Base-by-base conservation (phyloP, 2,888 invertebrate species). In the Conops quadrifasciatus region DNA sequence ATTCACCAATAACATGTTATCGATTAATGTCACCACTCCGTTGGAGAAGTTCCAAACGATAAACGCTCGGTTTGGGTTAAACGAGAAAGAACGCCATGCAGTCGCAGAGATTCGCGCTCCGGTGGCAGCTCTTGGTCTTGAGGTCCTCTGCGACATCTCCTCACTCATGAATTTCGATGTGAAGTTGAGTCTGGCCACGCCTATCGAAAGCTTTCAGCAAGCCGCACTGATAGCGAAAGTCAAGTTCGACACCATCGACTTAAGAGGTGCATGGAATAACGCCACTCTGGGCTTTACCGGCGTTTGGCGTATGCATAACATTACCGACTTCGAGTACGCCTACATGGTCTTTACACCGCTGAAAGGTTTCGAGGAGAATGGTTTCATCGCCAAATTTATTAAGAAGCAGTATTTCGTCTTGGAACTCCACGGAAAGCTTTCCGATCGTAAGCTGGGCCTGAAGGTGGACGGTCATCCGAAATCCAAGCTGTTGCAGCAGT, bases 271-370 rank as follows among this genome's bases (percentile, higher is more conserved):
- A 24, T 94, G 93, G 90, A 93, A 94, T 76, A 89, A 88, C 64
- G 88, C 93, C 79, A 89, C 91, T 65, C 88, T 91, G 36, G 94
- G 94, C 11, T 92, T 94, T 82, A 90, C 91, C 0, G 94, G 94
- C 56, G 90, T 92, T 56, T 94, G 93, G 92, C 91, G 82, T 30
- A 80, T 79, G 75, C 70, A 75, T 0, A 88, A 89, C 63, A 82
- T 90, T 21, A 89, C 90, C 15, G 91, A 94, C 84, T 93, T 94
- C 75, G 91, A 93, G 74, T 94, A 94, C 83, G 89, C 92, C 0
- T 93, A 93, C 83, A 90, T 91, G 76, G 85, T 94, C 53, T 93
- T 90, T 80, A 93, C 94, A 0, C 94, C 94, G 0, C 83, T 94
- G n/a, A 89, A 90, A 78, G 91, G 91, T 4, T 91, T 93, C 75